phyloP scores from a whole-genome alignment of 2,113 vertebrate genomes.

The Pelecanus crispus region DNA sequence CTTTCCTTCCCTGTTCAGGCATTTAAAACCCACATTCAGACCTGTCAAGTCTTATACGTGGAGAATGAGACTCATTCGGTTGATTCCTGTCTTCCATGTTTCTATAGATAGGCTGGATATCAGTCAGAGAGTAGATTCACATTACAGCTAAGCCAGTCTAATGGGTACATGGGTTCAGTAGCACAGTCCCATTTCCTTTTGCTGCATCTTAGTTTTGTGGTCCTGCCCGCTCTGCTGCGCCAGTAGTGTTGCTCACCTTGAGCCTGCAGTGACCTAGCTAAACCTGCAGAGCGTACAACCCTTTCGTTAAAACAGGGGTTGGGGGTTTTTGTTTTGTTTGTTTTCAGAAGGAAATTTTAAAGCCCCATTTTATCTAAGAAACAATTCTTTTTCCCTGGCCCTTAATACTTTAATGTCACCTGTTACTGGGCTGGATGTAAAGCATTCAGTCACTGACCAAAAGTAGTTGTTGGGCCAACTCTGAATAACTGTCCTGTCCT shows the following conservation, averaged over 20 bases:
- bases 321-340: neutral
- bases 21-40: constrained; percentile 5
- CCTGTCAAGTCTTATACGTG: neutral
- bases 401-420: neutral
- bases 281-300: neutral
- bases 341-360: neutral
- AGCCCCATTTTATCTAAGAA: neutral
- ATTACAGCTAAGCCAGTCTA: neutral
- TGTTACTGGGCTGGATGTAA: neutral
- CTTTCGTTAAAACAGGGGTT: neutral
- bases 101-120: neutral
- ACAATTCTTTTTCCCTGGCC: neutral
- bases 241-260: neutral
- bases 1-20: neutral
- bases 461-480: neutral
- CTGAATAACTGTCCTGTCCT: neutral
- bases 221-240: neutral
- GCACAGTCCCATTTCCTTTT: neutral
- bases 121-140: neutral
- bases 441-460: neutral
- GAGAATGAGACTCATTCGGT: neutral
- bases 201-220: neutral
- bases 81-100: neutral
- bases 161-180: neutral
- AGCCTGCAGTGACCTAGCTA: neutral